phyloP scores from a whole-genome alignment of 2,888 invertebrate species.

The Lymantria monacha region DNA sequence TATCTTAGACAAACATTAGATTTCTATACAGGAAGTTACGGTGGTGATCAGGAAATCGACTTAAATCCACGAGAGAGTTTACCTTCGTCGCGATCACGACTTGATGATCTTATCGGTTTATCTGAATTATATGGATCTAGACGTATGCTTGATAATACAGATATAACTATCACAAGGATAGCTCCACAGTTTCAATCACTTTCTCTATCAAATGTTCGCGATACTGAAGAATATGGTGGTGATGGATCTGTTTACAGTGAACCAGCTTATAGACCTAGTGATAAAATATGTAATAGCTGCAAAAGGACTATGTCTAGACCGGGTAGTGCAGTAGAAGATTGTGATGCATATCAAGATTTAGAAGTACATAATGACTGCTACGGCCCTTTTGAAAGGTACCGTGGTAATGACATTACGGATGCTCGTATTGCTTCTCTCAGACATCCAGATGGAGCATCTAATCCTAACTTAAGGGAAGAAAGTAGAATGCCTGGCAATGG shows the following conservation, averaged over 20 bases:
- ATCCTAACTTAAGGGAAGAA: conserved; percentile 92
- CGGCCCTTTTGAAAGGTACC: conserved; percentile 86
- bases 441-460: conserved; percentile 96
- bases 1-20: conserved; percentile 82
- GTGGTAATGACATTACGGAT: conserved; percentile 75
- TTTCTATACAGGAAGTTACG: conserved; percentile 79
- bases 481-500: conserved; percentile 84
- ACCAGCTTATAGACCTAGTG: conserved; percentile 88
- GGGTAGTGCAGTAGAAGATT: conserved; percentile 85
- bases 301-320: conserved; percentile 87
- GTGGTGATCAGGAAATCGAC: conserved; percentile 55
- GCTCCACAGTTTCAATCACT: conserved; percentile 87
- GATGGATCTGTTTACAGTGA: conserved; percentile 94
- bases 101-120: conserved; percentile 90
- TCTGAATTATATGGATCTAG: conserved; percentile 92
- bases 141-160: conserved; percentile 86
- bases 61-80: conserved; percentile 75
- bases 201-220: conserved; percentile 86
- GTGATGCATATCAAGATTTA: conserved; percentile 82
- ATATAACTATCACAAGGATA: conserved; percentile 78
- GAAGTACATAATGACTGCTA: conserved; percentile 76
- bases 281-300: conserved; percentile 89
- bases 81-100: conserved; percentile 80
- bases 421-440: conserved; percentile 87
- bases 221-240: conserved; percentile 84